These are phyloP conservation scores for Triplophysa yarkandensis DNA, from an alignment of 2,797 vertebrate species.

Conservation along the genomic window DNA sequence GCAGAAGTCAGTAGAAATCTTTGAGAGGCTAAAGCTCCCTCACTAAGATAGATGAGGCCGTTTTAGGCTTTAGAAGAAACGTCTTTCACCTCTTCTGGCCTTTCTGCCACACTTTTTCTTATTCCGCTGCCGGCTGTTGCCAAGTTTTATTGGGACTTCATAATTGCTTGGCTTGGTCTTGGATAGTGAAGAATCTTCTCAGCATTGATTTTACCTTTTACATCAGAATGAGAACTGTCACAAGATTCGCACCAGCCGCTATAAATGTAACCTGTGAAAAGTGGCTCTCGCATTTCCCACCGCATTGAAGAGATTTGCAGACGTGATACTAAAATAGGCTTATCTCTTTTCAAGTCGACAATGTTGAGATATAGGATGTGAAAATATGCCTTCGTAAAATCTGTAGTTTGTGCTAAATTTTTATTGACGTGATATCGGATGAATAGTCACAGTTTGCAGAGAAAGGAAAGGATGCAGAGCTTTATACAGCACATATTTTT, in stretches of 20 bases:
- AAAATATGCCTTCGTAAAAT: neutral
- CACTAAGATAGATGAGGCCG: conserved; percentile 34
- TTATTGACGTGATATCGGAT: neutral
- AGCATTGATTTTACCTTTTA: conserved; percentile 37
- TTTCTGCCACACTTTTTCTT: conserved; percentile 15
- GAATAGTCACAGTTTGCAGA: neutral
- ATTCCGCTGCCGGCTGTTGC: conserved; percentile 28
- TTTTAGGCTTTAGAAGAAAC: conserved; percentile 32
- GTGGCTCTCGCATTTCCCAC: conserved; percentile 46
- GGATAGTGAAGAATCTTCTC: conserved; percentile 47
- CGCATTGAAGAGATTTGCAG: conserved; percentile 48
- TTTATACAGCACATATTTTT: too few species aligned
- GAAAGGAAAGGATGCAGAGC: neutral
- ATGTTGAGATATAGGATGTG: conserved; percentile 3
- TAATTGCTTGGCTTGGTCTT: conserved; percentile 50
- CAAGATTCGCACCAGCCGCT: conserved; percentile 52
- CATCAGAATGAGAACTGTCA: conserved; percentile 48
- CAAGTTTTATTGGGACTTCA: conserved; percentile 53
- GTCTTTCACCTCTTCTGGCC: conserved; percentile 30
- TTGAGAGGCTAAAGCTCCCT: neutral
- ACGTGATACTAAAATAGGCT: conserved; percentile 46
- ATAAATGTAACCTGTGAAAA: conserved; percentile 57
- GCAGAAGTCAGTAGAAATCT: conserved; percentile 21
- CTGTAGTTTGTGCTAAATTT: conserved; percentile 1
- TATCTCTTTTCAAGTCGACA: conserved; percentile 23